Conservation (phyloP, 2,113 vertebrate species). For the Cacatua alba region DNA sequence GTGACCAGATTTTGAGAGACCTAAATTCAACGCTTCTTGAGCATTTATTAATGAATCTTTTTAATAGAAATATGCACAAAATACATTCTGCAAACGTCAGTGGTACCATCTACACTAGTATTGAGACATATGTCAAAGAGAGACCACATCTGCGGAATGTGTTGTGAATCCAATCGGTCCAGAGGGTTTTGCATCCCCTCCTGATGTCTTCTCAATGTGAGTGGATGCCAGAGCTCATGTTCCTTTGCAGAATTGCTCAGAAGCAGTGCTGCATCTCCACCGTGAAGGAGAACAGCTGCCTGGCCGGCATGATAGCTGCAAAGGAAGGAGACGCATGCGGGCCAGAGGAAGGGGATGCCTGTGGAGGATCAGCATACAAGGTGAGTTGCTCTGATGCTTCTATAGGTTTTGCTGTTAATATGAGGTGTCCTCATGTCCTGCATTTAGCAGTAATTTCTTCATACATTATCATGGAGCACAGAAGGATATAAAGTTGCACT, state of each 20-base stretch:
- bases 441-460: neutral
- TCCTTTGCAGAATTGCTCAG: conserved; percentile 80
- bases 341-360: conserved; percentile 69
- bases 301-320: conserved; percentile 83
- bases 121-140: neutral
- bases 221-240: neutral
- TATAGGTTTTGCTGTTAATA: neutral
- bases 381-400: conserved; percentile 56
- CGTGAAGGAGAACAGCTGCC: conserved; percentile 85
- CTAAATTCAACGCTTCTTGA: neutral
- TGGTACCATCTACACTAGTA: neutral
- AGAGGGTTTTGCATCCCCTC: neutral
- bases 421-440: neutral
- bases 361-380: conserved; percentile 81
- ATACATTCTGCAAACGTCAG: neutral
- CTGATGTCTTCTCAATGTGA: neutral
- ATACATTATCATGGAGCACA: fast-evolving
- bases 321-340: conserved; percentile 81
- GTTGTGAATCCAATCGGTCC: neutral
- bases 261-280: conserved; percentile 87
- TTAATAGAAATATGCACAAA: neutral
- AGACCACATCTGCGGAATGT: neutral
- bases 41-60: neutral
- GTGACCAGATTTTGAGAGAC: neutral
- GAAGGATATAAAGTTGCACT: neutral